phyloP scores from a whole-genome alignment of 2,797 vertebrate genomes.

The Varecia variegata region DNA sequence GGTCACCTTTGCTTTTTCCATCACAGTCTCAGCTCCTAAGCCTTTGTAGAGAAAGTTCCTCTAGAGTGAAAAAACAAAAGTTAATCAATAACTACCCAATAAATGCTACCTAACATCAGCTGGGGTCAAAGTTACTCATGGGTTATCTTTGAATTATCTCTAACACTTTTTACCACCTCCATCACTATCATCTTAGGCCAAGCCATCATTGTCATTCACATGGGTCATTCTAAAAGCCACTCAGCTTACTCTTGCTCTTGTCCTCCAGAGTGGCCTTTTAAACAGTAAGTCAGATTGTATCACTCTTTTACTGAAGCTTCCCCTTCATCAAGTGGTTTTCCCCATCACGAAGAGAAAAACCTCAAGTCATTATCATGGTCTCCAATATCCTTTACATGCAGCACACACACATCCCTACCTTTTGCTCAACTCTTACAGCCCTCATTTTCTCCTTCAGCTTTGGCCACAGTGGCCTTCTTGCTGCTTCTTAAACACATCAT shows the following conservation, averaged over 20 bases:
- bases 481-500: neutral
- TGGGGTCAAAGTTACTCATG: neutral
- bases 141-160: slow-evolving; percentile 16
- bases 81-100: slow-evolving; percentile 6
- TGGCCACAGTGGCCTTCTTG: neutral
- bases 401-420: neutral
- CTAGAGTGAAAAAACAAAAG: slow-evolving; percentile 10
- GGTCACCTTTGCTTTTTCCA: neutral
- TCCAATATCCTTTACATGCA: neutral
- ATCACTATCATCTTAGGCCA: neutral
- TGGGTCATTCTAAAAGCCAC: neutral
- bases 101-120: neutral
- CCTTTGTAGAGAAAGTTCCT: neutral
- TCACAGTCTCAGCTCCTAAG: neutral
- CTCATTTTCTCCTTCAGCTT: neutral
- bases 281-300: neutral
- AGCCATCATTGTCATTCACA: neutral
- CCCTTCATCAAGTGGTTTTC: slow-evolving; percentile 17
- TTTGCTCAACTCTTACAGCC: neutral
- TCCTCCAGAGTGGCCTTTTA: neutral
- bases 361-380: neutral
- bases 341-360: neutral
- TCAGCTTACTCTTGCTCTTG: neutral
- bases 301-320: slow-evolving; percentile 11
- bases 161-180: neutral